Evolutionary conservation across 1,140 invertebrate genomes (phyloP).

Genomic region (Prorops nasuta): DNA sequence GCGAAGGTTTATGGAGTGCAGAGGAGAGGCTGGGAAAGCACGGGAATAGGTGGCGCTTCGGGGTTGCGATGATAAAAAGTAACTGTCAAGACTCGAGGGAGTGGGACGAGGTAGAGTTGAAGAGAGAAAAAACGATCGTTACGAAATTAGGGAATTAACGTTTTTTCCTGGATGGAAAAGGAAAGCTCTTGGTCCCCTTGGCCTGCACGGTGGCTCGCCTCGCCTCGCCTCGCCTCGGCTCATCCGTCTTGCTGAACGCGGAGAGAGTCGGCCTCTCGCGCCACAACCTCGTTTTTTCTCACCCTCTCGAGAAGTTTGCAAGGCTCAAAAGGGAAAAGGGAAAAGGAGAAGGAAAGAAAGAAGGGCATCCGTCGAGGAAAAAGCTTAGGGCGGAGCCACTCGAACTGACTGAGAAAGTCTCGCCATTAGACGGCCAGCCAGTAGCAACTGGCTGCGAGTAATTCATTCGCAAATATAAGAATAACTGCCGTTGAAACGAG

Average conservation of each 20-base stretch:
- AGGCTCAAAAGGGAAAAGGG: conserved; percentile 1
- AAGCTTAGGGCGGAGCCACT: conserved; percentile 4
- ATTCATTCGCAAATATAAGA: no score
- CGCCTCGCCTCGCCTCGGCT: neutral
- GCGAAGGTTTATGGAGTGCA: no score
- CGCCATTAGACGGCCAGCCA: neutral
- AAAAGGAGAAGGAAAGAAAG: conserved; percentile 16
- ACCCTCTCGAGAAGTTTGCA: neutral
- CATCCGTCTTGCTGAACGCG: conserved; percentile 1
- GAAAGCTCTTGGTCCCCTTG: neutral
- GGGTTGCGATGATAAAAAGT: no score
- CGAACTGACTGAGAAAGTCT: neutral
- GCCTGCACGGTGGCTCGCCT: neutral
- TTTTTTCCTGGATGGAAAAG: conserved; percentile 6
- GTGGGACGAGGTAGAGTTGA: neutral
- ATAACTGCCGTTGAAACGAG: no score
- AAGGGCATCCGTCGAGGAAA: no score
- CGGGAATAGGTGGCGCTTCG: no score
- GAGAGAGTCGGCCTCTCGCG: neutral
- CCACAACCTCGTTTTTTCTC: neutral
- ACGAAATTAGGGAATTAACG: conserved; percentile 27
- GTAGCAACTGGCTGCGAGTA: no score
- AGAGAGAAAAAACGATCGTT: conserved; percentile 16
- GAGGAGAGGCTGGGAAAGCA: no score
- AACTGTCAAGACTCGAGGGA: no score